phyloP scores from a whole-genome alignment of 2,113 vertebrate genomes.

The Prochilodus magdalenae region DNA sequence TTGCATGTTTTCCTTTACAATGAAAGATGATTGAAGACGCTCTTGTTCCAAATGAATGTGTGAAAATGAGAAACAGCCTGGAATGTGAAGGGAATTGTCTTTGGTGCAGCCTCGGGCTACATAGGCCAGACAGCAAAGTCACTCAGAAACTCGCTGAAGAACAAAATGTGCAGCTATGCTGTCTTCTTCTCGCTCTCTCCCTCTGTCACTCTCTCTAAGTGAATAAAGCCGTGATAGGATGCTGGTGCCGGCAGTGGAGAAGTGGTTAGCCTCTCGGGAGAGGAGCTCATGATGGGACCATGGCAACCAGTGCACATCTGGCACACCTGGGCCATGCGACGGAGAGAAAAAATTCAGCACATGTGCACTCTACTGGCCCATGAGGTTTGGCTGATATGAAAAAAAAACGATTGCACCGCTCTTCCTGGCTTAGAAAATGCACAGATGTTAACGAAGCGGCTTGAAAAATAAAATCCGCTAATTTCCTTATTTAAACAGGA shows the following conservation, averaged over 20 bases:
- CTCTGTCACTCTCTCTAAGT: background rate
- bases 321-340: conserved; percentile 2
- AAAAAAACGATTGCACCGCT: conserved; percentile 16
- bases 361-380: background rate
- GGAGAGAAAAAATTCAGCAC: conserved; percentile 12
- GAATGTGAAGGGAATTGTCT: conserved; percentile 17
- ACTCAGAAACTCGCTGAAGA: conserved; percentile 21
- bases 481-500: too few species aligned
- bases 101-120: conserved; percentile 23
- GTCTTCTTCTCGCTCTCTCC: background rate
- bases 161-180: conserved; percentile 8
- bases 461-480: background rate
- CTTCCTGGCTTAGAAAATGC: conserved; percentile 5
- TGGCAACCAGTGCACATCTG: conserved; percentile 1
- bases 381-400: conserved; percentile 11
- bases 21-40: conserved; percentile 15
- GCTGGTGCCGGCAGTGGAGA: background rate
- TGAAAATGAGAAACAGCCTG: conserved; percentile 27
- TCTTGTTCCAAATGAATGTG: conserved; percentile 11
- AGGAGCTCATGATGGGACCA: background rate
- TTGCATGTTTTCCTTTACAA: background rate
- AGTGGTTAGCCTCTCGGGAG: background rate
- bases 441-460: background rate
- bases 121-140: conserved; percentile 32
- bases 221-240: conserved; percentile 14